Percentiles rank a stretch among this genome's conserved stretches.
phyloP scores from a whole-genome alignment of 1,140 invertebrate genomes.

The Phortica variegata region DNA sequence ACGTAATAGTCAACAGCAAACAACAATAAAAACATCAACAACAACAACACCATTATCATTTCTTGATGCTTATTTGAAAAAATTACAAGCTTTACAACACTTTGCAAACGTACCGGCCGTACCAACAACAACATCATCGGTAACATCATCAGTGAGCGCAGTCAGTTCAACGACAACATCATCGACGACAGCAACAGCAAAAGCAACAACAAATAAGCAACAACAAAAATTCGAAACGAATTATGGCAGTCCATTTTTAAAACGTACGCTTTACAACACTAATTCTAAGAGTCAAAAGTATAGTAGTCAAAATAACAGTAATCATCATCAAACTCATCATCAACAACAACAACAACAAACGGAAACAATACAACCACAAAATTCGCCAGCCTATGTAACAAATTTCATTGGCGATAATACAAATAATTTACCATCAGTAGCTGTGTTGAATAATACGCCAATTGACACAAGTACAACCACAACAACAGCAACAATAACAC shows the following conservation, averaged over 20 bases:
- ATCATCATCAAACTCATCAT: slow-evolving; percentile 25
- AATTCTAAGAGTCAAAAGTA: slow-evolving; percentile 34
- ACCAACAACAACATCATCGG: slow-evolving; percentile 20
- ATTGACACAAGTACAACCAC: slow-evolving; percentile 24
- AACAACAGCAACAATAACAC: slow-evolving; percentile 20
- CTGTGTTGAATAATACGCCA: slow-evolving; percentile 40
- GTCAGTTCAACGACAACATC: background rate
- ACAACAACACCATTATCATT: slow-evolving; percentile 36
- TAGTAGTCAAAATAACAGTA: slow-evolving; percentile 37
- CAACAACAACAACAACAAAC: slow-evolving; percentile 7
- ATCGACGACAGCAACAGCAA: slow-evolving; percentile 18
- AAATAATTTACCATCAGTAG: slow-evolving; percentile 39
- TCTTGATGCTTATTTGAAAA: slow-evolving; percentile 49
- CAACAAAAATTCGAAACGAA: slow-evolving; percentile 13
- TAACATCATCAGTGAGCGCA: slow-evolving; percentile 15
- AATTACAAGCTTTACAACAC: slow-evolving; percentile 34
- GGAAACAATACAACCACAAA: slow-evolving; percentile 6
- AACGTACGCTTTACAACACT: slow-evolving; percentile 48
- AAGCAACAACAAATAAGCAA: slow-evolving; percentile 18
- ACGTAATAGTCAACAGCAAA: slow-evolving; percentile 15
- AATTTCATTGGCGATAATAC: slow-evolving; percentile 54
- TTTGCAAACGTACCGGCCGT: slow-evolving; percentile 11
- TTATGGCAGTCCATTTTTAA: slow-evolving; percentile 40
- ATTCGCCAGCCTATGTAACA: slow-evolving; percentile 36
- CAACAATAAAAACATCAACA: slow-evolving; percentile 24